Evolutionary conservation across 2,888 invertebrate species (phyloP).

Genomic region (Andrena camellia): DNA sequence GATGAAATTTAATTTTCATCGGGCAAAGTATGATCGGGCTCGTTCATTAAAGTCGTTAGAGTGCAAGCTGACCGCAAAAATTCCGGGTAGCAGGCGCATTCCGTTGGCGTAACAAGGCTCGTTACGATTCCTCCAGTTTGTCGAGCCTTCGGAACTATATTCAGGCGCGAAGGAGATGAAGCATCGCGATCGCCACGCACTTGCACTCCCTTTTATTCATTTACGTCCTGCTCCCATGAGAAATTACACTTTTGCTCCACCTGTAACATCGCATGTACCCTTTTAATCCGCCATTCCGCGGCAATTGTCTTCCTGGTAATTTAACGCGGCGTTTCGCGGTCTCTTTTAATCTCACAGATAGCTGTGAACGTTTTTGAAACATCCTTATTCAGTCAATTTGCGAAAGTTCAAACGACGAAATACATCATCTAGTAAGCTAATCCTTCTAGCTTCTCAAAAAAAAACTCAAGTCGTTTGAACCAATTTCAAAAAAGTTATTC

Average conservation of each 20-base stretch:
- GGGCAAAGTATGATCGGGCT: not conserved
- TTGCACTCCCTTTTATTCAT: not conserved
- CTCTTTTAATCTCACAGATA: not conserved
- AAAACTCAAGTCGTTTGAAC: no score
- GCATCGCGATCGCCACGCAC: not conserved
- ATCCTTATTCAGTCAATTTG: not conserved
- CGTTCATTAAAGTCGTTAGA: no score
- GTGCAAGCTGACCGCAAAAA: conserved; percentile 14
- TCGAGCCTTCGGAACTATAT: conserved; percentile 13
- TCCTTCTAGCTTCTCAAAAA: no score
- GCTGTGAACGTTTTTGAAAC: not conserved
- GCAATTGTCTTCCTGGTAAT: conserved; percentile 7
- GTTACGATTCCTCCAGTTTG: conserved; percentile 15
- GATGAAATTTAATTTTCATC: conserved; percentile 36
- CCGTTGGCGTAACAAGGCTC: conserved; percentile 24
- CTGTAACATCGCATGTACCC: not conserved
- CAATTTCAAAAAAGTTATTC: no score
- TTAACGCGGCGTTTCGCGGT: conserved; percentile 1
- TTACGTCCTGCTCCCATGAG: conserved; percentile 4
- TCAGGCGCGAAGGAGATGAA: conserved; percentile 18
- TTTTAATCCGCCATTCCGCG: conserved; percentile 21
- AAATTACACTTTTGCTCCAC: not conserved
- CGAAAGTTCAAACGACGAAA: no score
- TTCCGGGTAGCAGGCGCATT: not conserved
- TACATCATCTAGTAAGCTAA: no score